Percentiles rank a stretch among this genome's conserved stretches.
These are phyloP conservation scores for Cryptoprocta ferox DNA, from an alignment of 2,797 vertebrate species.

Conservation along the genomic window DNA sequence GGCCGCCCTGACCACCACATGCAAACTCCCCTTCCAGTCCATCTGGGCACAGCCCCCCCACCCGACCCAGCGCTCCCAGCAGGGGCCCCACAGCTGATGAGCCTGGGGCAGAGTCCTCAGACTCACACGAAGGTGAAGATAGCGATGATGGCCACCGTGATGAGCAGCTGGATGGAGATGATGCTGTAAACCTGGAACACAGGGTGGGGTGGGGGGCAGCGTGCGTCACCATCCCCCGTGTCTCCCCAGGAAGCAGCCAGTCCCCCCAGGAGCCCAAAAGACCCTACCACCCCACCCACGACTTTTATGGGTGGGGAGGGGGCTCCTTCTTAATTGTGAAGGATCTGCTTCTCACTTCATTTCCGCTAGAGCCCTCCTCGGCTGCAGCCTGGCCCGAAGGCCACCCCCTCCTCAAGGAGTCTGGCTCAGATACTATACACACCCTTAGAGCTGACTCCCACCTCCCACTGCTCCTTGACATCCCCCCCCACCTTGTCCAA, in stretches of 20 bases:
- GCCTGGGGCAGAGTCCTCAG: neutral
- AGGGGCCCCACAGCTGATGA: neutral
- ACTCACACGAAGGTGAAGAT: slow-evolving; percentile 97
- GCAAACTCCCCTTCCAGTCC: neutral
- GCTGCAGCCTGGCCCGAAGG: neutral
- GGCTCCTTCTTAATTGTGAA: neutral
- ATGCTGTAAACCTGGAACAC: slow-evolving; percentile 93
- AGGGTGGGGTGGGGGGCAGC: neutral
- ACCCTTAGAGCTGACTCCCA: neutral
- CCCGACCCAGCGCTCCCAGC: neutral
- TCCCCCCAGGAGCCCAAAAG: neutral
- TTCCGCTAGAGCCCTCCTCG: neutral
- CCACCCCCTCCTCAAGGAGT: too few species aligned
- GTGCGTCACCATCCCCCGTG: neutral
- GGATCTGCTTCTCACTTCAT: neutral
- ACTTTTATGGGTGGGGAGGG: neutral
- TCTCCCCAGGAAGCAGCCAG: neutral
- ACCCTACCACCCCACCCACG: too few species aligned
- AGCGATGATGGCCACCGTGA: slow-evolving; percentile 92
- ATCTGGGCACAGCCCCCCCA: neutral
- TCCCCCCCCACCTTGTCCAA: neutral
- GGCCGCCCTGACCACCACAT: neutral
- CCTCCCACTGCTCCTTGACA: neutral
- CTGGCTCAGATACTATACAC: neutral
- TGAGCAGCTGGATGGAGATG: slow-evolving; percentile 91